Evolutionary conservation across 1,140 invertebrate species (phyloP).

Genomic region (Dinoponera quadriceps): DNA sequence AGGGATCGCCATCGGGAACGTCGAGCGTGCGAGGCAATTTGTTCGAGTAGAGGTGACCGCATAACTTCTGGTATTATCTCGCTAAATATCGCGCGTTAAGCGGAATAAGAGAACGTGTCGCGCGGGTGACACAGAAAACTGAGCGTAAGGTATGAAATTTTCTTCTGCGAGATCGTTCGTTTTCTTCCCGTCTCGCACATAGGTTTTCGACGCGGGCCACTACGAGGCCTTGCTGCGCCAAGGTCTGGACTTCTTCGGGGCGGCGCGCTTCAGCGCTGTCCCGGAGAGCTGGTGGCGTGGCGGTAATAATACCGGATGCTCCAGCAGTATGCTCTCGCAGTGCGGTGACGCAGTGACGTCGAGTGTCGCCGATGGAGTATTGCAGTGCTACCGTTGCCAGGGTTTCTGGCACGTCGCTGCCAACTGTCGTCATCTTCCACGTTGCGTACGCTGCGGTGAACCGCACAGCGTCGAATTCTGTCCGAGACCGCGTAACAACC

Average conservation of each 20-base stretch:
- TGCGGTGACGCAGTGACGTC: constrained; percentile 30
- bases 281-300: constrained; percentile 83
- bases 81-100: too few relatives aligned
- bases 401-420: constrained; percentile 87
- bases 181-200: neutral
- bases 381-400: constrained; percentile 86
- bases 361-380: constrained; percentile 76
- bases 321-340: constrained; percentile 29
- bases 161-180: too few relatives aligned
- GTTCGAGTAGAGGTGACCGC: constrained; percentile 84
- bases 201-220: constrained; percentile 83
- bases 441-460: constrained; percentile 87
- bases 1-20: constrained; percentile 79
- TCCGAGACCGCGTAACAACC: constrained; percentile 84
- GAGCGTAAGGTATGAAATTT: too few relatives aligned
- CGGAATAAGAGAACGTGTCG: too few relatives aligned
- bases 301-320: constrained; percentile 14
- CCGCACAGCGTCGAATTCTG: constrained; percentile 85
- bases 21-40: constrained; percentile 83
- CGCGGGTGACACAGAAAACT: too few relatives aligned
- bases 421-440: constrained; percentile 84
- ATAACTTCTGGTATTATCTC: neutral
- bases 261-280: constrained; percentile 81
- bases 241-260: constrained; percentile 85
- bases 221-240: constrained; percentile 83